Base-by-base conservation (phyloP, 64 coral and sea anemone species). In the Actinia tenebrosa region DNA sequence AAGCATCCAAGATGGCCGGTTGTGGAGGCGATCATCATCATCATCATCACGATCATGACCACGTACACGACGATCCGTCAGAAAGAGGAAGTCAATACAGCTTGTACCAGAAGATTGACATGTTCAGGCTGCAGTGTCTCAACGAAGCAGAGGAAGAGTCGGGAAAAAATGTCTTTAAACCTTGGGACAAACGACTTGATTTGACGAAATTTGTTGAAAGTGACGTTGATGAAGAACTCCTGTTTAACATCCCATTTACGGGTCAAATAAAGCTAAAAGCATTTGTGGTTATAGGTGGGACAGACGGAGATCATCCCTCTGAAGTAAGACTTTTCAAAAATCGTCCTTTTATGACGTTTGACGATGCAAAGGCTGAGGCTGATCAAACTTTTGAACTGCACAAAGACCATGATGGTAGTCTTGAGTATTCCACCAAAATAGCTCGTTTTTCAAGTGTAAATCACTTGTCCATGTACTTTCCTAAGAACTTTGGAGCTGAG, bases 271-370 rank as follows among this genome's bases (percentile, higher is more conserved):
- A 98, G 86, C 77, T 98, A 18, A 98, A 94, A 91, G 95, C 93
- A 22, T 78, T 99, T 75, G 89, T 99, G 20, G 58, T 99, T 43
- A 93, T 99, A 80, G 97, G 97, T 44, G 97, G 94, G 25, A 90
- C 95, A 82, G 94, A 89, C 83, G 93, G 93, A 3, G 78, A 91
- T n/a, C 93, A 99, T 79, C 97, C 97, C 5, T 95, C 91, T 58
- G 86, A 93, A 89, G 93, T 99, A 89, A 99, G 85, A 16, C 93
- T 99, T 17, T 99, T 88, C 83, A 99, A 95, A 82, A 99, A 99
- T 64, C 93, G 89, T 23, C 93, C 97, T 2, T 89, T 82, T 58
- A 99, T 99, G 97, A 99, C 93, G 82, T 99, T 99, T 91, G 93
- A 95, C 56, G 97, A 99, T 84, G 88, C 93, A 22, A 86, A 81